Conservation (phyloP, 2,888 invertebrate species). For the Magallana nippona region DNA sequence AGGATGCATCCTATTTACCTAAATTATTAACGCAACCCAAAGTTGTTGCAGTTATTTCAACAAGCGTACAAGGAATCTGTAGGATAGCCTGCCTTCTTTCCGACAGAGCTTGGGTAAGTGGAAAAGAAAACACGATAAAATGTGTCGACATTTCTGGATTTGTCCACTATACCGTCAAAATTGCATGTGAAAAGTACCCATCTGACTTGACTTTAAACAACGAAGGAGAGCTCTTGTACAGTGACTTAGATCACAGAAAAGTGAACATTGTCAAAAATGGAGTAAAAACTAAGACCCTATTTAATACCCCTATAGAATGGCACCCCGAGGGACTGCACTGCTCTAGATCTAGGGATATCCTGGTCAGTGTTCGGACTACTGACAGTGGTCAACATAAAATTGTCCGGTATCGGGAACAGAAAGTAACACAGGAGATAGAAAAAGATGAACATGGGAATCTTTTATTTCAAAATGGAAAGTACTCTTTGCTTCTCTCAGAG, state of each 20-base stretch:
- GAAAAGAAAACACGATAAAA: not conserved
- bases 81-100: not conserved
- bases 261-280: conserved; percentile 8
- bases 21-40: not conserved
- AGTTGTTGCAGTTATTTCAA: not conserved
- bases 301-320: not conserved
- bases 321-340: not conserved
- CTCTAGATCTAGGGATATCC: not conserved
- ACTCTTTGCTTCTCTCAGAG: not conserved
- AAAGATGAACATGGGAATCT: not conserved
- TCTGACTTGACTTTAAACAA: not conserved
- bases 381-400: not conserved
- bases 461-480: not conserved
- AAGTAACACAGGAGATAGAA: conserved; percentile 1
- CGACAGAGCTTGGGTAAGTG: not conserved
- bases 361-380: not conserved
- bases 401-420: not conserved
- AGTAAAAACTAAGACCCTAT: not conserved
- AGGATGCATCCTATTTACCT: not conserved
- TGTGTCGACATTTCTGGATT: not conserved
- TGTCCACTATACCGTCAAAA: not conserved
- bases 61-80: not conserved
- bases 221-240: not conserved
- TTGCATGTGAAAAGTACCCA: not conserved
- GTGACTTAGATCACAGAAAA: not conserved